These are phyloP conservation scores for Pogonocichla stellata DNA, from an alignment of 2,113 vertebrate species.

Conservation along the genomic window DNA sequence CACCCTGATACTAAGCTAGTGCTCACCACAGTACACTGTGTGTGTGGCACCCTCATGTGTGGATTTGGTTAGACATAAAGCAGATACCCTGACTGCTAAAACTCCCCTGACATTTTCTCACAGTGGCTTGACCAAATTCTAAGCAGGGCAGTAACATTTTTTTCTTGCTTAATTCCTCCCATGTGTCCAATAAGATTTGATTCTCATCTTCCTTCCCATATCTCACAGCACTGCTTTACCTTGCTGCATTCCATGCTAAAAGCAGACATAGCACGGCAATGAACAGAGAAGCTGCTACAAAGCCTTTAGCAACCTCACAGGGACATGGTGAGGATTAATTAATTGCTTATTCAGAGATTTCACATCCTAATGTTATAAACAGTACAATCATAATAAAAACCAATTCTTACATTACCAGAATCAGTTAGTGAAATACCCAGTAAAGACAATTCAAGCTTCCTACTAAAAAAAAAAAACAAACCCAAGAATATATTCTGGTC, in stretches of 20 bases:
- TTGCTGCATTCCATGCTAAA: neutral
- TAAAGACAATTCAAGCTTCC: neutral
- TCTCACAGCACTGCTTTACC: neutral
- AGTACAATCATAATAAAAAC: neutral
- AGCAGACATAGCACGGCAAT: neutral
- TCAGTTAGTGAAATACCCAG: neutral
- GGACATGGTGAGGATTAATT: conserved; percentile 24
- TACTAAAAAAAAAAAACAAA: neutral
- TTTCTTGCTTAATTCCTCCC: neutral
- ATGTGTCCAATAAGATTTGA: neutral
- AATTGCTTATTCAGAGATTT: neutral
- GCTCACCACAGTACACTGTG: neutral
- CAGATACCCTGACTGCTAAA: neutral
- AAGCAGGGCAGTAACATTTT: neutral
- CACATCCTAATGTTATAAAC: conserved; percentile 10
- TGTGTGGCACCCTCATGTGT: neutral
- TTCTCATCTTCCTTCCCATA: neutral
- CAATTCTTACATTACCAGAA: neutral
- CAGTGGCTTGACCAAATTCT: neutral
- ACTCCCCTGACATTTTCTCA: neutral
- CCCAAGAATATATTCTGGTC: neutral
- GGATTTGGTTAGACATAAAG: neutral
- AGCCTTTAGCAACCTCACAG: neutral
- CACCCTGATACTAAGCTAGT: neutral
- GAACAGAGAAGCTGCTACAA: neutral